phyloP scores from a whole-genome alignment of 2,888 invertebrate genomes.

The Machimus rusticus region DNA sequence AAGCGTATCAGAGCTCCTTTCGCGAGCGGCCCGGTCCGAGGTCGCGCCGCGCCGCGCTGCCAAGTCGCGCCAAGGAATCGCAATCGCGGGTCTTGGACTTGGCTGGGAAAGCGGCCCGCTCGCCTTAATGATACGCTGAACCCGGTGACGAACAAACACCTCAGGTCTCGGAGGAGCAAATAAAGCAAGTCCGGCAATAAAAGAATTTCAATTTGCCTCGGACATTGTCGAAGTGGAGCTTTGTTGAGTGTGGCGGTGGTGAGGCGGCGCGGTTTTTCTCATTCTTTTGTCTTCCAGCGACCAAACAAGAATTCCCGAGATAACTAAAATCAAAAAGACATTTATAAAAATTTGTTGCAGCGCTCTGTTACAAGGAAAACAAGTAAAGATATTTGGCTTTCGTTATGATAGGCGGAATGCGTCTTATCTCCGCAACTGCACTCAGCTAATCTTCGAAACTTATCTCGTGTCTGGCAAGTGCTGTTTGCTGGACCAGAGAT shows the following conservation, averaged over 20 bases:
- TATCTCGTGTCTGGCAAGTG: constrained; percentile 54
- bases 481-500: constrained; percentile 49
- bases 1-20: constrained; percentile 2
- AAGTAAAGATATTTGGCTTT: constrained; percentile 52
- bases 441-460: constrained; percentile 54
- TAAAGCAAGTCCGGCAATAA: background rate
- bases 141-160: constrained; percentile 10
- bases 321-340: constrained; percentile 44
- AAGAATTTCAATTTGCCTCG: constrained; percentile 27
- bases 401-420: constrained; percentile 53
- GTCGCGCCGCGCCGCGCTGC: background rate
- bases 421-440: constrained; percentile 53
- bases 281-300: constrained; percentile 29
- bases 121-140: background rate
- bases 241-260: constrained; percentile 5
- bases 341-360: constrained; percentile 46
- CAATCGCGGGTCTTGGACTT: background rate
- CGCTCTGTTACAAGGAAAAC: constrained; percentile 49
- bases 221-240: background rate
- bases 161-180: background rate
- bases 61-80: background rate
- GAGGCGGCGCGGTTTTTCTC: background rate
- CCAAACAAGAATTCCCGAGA: constrained; percentile 32
- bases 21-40: background rate
- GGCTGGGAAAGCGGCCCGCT: background rate